These are phyloP conservation scores for Odontomachus brunneus DNA, from an alignment of 1,140 invertebrate species.

Conservation along the genomic window DNA sequence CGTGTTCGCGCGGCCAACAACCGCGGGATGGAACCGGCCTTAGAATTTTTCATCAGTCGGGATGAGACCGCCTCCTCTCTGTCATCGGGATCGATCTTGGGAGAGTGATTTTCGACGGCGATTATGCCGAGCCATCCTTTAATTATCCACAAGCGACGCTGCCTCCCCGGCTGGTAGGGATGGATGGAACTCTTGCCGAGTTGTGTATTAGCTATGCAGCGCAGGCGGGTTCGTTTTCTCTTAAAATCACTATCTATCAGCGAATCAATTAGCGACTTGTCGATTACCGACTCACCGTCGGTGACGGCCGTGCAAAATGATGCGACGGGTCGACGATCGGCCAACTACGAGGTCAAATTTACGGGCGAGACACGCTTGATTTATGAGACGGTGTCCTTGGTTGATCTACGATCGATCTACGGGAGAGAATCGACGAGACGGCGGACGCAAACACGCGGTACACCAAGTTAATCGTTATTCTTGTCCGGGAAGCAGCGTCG, in stretches of 20 bases:
- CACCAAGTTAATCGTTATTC: constrained; percentile 78
- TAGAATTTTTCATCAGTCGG: constrained; percentile 41
- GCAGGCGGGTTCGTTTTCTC: constrained; percentile 9
- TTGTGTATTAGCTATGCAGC: constrained; percentile 26
- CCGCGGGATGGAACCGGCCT: neutral
- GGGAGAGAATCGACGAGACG: constrained; percentile 58
- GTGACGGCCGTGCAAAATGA: constrained; percentile 53
- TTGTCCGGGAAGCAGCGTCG: constrained; percentile 71
- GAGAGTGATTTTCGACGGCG: constrained; percentile 18
- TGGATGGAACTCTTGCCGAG: neutral
- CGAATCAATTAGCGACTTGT: constrained; percentile 72
- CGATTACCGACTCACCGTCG: constrained; percentile 59
- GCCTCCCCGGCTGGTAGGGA: neutral
- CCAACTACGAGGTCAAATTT: constrained; percentile 63
- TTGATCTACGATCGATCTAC: constrained; percentile 75
- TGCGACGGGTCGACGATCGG: constrained; percentile 70
- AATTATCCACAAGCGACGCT: constrained; percentile 41
- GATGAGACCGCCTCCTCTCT: constrained; percentile 49
- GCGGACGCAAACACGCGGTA: constrained; percentile 68
- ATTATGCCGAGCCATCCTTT: constrained; percentile 39
- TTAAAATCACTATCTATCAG: constrained; percentile 72
- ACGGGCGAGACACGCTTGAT: constrained; percentile 74
- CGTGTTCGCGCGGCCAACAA: no score
- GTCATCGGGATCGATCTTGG: constrained; percentile 39
- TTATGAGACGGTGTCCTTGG: constrained; percentile 64